Base-by-base conservation (phyloP, 2,797 vertebrate genomes). In the Onychomys torridus region DNA sequence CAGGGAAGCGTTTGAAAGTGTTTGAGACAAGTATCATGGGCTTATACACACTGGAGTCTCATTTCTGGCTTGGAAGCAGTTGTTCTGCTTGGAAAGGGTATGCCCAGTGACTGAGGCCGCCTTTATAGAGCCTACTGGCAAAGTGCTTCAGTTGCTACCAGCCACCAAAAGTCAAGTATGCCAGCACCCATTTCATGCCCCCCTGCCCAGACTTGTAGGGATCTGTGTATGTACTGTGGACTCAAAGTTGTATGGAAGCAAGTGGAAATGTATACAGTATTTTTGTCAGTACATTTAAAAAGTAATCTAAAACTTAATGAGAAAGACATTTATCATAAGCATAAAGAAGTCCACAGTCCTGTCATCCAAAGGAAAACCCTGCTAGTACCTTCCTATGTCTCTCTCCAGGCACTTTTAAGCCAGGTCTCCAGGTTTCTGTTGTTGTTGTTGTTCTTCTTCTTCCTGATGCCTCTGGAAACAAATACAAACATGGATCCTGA, bases 331-430 rank as follows among this genome's bases (percentile, higher is more conserved):
- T 89, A 77, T 81, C 52, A 32, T 14, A 90, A 88, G 61, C 69
- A 83, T 55, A 67, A 73, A 89, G 46, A 89, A 92, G 49, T 59
- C 52, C 10, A 6, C 32, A 76, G 63, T 65, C 32, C 40, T 84
- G 2, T 52, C 29, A 57, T 17, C 63, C 55, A 91, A 63, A 92
- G 71, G 91, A 93, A 79, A 86, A 4, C 12, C 11, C 61, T 52
- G 0, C 85, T 85, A 77, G 34, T 49, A 37, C 84, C 82, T 85
- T 88, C 37, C 61, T 43, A 6, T 65, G 34, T 85, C 93, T 95
- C 71, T 96, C 63, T 61, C 10, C 27, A 94, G 46, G 40, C 32
- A 78, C 57, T 75, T 96, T 88, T 13, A 89, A 95, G 89, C 83
- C 43, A 82, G 34, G 27, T 79, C 75, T 75, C 19, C 67, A 34